Evolutionary conservation across 2,888 invertebrate species (phyloP), one percentile per base, ranked within the genome.

Genomic region (Steromphala cineraria): DNA sequence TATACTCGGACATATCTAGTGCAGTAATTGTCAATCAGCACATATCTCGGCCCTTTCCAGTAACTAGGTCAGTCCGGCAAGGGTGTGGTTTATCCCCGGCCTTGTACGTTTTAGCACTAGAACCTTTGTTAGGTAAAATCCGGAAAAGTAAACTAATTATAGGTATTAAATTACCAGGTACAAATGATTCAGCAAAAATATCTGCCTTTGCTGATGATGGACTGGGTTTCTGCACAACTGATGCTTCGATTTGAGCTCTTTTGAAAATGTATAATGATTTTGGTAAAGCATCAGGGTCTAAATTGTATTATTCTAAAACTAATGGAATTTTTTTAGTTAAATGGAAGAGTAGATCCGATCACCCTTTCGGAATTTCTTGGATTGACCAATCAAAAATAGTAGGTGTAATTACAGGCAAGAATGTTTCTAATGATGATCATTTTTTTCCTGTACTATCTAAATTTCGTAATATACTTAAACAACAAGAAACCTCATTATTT

Each of bases 21-120:
- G 83, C 84, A 10, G 82, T 84, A 13, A 81, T 83, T n/a, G 82
- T 86, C 13, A 85, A 85, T 71, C 82, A 80, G 55, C 56, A 71
- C 76, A 85, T 86, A 52, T 85, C 84, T 1, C 55, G 40, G 67
- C 31, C 31, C 0, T 78, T 78, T 53, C 2, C 67, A 3, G 67
- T 78, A 13, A 53, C 52, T 15, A 52, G 78, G n/a, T 78, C 78
- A 13, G 78, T 78, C 10, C 78, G 67, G 17, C 78, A 67, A 17
- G 80, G 76, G 8, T 77, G 55, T 24, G 19, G 53, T 2, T 17
- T 80, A 13, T 74, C 77, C 15, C 81, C 81, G 0, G 21, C 76
- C 0, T 13, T 81, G 7, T 81, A 81, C 52, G 78, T 81, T 5
- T 28, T 81, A 19, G 24, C 46, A 46, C 31, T 81, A 28, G 78